Evolutionary conservation across 2,113 vertebrate genomes (phyloP), one percentile per base, ranked within the genome.

Genomic region (Phasianus colchicus): DNA sequence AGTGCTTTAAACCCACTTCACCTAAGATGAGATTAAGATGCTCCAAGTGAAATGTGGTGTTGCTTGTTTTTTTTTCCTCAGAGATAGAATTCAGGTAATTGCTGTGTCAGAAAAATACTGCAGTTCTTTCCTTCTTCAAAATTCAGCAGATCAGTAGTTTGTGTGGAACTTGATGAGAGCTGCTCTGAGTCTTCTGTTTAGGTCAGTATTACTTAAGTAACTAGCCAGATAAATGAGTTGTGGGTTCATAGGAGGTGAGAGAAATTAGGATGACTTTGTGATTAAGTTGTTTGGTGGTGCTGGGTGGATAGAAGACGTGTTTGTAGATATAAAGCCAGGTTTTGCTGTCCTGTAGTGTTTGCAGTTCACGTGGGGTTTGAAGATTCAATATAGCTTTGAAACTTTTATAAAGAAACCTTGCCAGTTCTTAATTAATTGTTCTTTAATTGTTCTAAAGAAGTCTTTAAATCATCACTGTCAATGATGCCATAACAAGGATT

Each of bases 121-220:
- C 25, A 47, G n/a, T 86, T 88, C 36, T 38, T 86, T 47, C 9
- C n/a, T 67, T 24, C 42, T 80, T 92, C 66, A 85, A 30, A 87
- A 78, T 86, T 84, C 87, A 92, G 20, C 47, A 74, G 40, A 73
- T n/a, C 1, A 1, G 70, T 65, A 72, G 29, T 45, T 79, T 82
- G 34, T 75, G 42, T 84, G 57, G 84, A 75, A 69, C 14, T 45
- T 55, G 47, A 16, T 48, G 13, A 34, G 57, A 86, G 34, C 43
- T 72, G 43, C 70, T 89, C 52, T 84, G 25, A 82, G 14, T 22
- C 12, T 72, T 75, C 7, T 72, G 6, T 36, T 82, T 89, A 16
- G 0, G 4, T 48, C 36, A 61, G 43, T 55, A 50, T 24, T 70
- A 36, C 6, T 70, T 70, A 36, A 50, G 15, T 50, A 50, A 48